Conservation (phyloP, 1,140 invertebrate genomes). For the Macrobrachium nipponense region DNA sequence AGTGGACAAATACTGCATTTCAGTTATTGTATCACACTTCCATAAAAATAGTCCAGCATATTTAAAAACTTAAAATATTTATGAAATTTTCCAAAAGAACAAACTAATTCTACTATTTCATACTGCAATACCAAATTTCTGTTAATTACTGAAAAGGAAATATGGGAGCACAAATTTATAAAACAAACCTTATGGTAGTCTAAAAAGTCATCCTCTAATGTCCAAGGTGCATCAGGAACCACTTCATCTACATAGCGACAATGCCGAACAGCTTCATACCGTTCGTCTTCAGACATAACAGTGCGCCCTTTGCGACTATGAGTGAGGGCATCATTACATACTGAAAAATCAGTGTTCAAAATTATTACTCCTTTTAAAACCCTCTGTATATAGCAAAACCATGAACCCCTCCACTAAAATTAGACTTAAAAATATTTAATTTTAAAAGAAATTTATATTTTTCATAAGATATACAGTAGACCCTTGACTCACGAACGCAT, state of each 20-base stretch:
- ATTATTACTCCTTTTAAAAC: too few species aligned
- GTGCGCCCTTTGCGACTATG: constrained; percentile 95
- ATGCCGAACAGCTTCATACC: constrained; percentile 96
- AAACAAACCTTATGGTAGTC: constrained; percentile 83
- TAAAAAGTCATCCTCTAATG: constrained; percentile 91
- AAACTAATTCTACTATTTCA: neutral
- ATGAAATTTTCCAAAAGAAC: neutral
- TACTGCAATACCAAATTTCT: neutral
- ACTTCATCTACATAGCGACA: constrained; percentile 99
- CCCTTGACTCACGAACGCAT: too few species aligned
- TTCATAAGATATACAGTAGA: too few species aligned
- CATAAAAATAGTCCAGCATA: too few species aligned
- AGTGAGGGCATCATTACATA: constrained; percentile 91
- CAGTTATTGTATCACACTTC: neutral
- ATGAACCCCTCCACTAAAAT: too few species aligned
- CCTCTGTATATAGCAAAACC: too few species aligned
- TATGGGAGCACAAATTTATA: neutral
- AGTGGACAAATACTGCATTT: constrained; percentile 38
- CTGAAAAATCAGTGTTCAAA: constrained; percentile 69
- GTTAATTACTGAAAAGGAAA: neutral
- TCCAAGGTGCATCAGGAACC: constrained; percentile 94
- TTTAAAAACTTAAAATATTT: too few species aligned
- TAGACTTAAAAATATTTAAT: too few species aligned
- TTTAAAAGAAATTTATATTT: too few species aligned
- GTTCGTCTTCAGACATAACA: constrained; percentile 95